Evolutionary conservation across 2,888 invertebrate genomes (phyloP), one percentile per base, ranked within the genome.

Genomic region (Parnassius glacialis): DNA sequence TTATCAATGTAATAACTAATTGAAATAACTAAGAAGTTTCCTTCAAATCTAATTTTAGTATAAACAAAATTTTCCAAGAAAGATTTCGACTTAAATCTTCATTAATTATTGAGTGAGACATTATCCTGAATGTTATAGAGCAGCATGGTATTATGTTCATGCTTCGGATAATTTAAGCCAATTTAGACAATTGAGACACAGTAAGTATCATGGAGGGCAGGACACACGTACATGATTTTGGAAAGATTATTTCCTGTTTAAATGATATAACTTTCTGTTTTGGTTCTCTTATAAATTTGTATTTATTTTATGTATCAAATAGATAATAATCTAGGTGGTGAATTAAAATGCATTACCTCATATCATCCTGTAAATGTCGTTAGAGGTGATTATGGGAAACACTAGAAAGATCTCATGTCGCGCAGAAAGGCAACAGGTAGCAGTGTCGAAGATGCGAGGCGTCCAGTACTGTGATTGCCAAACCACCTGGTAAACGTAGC

Each of bases 151-250:
- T 74, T 74, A 70, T 76, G 76, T 74, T 69, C 74, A 69, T 75
- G 73, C 78, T 79, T 84, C 64, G 67, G 66, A 68, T 73, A 84
- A 88, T 85, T 88, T 73, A 78, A 82, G 71, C 74, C 84, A 89
- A 89, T 90, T 90, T 76, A 85, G 79, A 74, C 87, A 90, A 89
- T 90, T 90, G 87, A 84, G 78, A 72, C 70, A 70, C 70, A 67
- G 65, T 62, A 52, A 52, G 59, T 54, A 64, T 52, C 60, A 57
- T 58, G 51, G 61, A 51, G 57, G 52, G 58, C 60, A 61, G 55
- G 43, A 57, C 63, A 60, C 51, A 47, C 48, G 59, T 52, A 57
- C 56, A 57, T 34, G 55, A 59, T 63, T 62, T 63, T 59, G 59
- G 59, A 43, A 63, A 55, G 55, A 54, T 62, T 52, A 56, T 56